Conservation (phyloP, 2,113 vertebrate genomes). For the Pygoscelis antarcticus region DNA sequence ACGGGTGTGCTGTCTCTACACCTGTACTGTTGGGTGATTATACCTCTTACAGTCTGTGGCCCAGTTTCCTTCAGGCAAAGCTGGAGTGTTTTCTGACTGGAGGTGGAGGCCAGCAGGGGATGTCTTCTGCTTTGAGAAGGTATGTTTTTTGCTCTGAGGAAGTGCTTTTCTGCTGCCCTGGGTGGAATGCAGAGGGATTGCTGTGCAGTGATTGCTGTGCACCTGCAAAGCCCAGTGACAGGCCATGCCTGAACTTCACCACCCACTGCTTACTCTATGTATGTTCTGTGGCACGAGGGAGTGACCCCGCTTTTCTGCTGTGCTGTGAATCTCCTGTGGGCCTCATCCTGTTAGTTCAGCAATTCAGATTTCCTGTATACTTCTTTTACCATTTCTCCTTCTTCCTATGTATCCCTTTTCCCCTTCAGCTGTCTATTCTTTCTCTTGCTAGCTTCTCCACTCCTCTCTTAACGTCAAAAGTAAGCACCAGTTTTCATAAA, state of each 20-base stretch:
- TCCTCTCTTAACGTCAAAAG: neutral
- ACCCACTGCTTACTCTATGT: fast-evolving
- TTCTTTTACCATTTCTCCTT: neutral
- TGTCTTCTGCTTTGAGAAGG: neutral
- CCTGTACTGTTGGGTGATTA: neutral
- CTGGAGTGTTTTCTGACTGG: neutral
- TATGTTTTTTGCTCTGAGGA: neutral
- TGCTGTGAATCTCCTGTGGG: neutral
- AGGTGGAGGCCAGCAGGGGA: neutral
- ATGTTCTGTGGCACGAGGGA: neutral
- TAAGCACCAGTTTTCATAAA: neutral
- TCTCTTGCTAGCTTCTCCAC: neutral
- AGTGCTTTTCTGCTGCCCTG: neutral
- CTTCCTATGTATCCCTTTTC: neutral
- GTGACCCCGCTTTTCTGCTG: neutral
- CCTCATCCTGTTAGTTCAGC: neutral
- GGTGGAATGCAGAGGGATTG: neutral
- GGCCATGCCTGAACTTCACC: neutral
- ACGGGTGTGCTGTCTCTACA: fast-evolving
- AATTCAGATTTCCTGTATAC: neutral
- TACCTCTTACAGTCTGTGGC: neutral
- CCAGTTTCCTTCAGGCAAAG: neutral
- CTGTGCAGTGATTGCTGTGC: neutral
- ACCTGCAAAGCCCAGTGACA: neutral
- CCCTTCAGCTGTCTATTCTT: neutral